Base-by-base conservation (phyloP, 2,888 invertebrate species). In the Amiota communis region DNA sequence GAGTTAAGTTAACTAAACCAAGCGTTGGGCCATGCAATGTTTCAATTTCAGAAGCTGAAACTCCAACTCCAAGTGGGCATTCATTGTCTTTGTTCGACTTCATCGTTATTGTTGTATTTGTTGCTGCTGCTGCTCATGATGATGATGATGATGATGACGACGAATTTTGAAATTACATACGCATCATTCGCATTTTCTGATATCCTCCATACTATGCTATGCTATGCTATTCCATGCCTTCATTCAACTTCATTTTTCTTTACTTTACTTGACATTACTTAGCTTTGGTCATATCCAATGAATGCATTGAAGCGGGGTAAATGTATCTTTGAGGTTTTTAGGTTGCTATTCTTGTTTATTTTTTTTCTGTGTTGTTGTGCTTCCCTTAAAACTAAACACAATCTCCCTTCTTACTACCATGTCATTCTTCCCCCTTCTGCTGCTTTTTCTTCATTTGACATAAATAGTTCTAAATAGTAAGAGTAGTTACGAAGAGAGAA, bases 261-360 rank as follows among this genome's bases (percentile, higher is more conserved):
- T 20, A 20, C 17, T 11, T 6, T 36, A 4, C 12, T 63, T 63
- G 46, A 11, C 59, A 15, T 59, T 12, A 20, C 59, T 15, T 53
- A n/a, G n/a, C 59, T 59, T 20, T 11, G 15, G 15, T 59, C 17
- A 59, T 59, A 59, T 15, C 59, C 59, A 51, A 12, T 13, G n/a
- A 9, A 80, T 76, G 79, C 76, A 85, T 85, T 85, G 82, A 84
- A 85, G 83, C 82, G 80, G 36, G 36, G 36, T 80, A 83, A 85
- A 85, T 84, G 82, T 83, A 85, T 85, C 83, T 85, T 84, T 83
- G 84, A 85, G 85, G 82, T 83, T 85, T 77, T 36, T 36, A 36
- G 36, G 36, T 36, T 36, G 36, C 2, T 6, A 36, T 36, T 36
- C 36, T 36, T 36, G 6, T 36, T 36, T 36, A 36, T 85, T 85